Conservation (phyloP, 2,113 vertebrate genomes). For the Meleagris gallopavo region DNA sequence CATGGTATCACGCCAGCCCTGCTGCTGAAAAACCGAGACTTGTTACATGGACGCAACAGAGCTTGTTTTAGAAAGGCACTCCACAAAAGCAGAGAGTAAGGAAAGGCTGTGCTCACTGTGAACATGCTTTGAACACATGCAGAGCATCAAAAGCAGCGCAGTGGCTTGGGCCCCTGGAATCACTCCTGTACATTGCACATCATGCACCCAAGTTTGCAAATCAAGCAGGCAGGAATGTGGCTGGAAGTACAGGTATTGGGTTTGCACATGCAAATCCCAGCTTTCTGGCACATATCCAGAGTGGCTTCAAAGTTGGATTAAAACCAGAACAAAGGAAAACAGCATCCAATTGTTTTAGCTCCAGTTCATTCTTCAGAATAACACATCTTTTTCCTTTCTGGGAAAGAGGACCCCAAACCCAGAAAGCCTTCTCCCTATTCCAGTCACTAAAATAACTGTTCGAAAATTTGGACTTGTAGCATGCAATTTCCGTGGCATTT, state of each 20-base stretch:
- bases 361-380: not conserved
- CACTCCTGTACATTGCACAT: not conserved
- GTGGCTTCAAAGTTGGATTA: not conserved
- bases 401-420: not conserved
- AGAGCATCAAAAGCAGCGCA: not conserved
- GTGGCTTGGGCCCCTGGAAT: not conserved
- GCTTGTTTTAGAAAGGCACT: not conserved
- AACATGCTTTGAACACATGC: slow-evolving; percentile 16
- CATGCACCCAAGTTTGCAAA: not conserved
- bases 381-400: not conserved
- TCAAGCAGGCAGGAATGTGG: not conserved
- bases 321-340: slow-evolving; percentile 26
- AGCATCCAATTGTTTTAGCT: not conserved
- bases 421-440: not conserved
- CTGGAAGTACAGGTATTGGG: not conserved
- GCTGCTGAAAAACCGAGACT: not conserved
- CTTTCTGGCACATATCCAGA: not conserved
- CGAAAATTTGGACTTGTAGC: not conserved
- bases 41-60: not conserved
- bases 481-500: slow-evolving; percentile 24
- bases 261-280: not conserved
- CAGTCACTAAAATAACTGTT: slow-evolving; percentile 20
- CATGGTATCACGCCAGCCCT: not conserved
- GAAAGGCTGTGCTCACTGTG: not conserved
- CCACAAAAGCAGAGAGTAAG: not conserved